Evolutionary conservation across 2,797 vertebrate genomes (phyloP).

Genomic region (Heliangelus exortis): DNA sequence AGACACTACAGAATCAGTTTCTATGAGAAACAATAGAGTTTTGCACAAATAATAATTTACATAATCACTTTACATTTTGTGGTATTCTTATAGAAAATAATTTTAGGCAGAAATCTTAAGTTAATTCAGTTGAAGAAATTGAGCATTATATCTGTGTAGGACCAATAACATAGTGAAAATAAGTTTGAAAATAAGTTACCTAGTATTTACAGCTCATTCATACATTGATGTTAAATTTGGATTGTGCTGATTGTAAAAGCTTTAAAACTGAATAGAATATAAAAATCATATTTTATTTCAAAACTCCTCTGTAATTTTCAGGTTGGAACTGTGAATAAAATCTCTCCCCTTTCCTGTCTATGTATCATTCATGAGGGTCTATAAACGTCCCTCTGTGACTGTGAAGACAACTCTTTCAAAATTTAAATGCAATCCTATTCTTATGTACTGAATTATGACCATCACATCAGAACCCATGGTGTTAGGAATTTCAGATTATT

Average conservation of each 20-base stretch:
- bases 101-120: background rate
- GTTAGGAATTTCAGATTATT: slow-evolving; percentile 50
- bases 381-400: slow-evolving; percentile 27
- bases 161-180: background rate
- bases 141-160: background rate
- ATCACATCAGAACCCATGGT: slow-evolving; percentile 30
- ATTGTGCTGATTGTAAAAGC: background rate
- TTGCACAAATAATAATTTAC: background rate
- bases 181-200: background rate
- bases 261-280: slow-evolving; percentile 5
- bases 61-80: background rate
- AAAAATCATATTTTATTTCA: background rate
- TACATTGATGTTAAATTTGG: background rate
- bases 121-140: background rate
- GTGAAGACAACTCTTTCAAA: slow-evolving; percentile 9
- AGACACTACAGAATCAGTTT: background rate
- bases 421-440: slow-evolving; percentile 40
- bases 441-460: slow-evolving; percentile 43
- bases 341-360: background rate
- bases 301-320: slow-evolving; percentile 9
- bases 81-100: background rate
- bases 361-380: slow-evolving; percentile 35
- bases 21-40: background rate
- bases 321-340: slow-evolving; percentile 3
- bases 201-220: background rate